Evolutionary conservation across 2,113 vertebrate genomes (phyloP).

Genomic region (Rhea pennata): DNA sequence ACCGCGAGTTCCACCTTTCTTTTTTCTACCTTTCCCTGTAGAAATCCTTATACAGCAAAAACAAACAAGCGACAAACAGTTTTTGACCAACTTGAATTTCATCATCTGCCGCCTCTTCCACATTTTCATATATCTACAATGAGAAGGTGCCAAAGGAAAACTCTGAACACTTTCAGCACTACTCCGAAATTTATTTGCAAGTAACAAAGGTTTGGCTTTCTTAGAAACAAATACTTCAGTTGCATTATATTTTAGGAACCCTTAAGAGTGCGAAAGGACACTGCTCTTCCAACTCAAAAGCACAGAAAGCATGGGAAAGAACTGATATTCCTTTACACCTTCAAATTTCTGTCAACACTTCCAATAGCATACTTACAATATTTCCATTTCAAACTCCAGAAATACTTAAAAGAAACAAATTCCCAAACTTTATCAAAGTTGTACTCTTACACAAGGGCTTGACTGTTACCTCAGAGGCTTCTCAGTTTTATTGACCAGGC

Average conservation of each 20-base stretch:
- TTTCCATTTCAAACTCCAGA: slow-evolving; percentile 39
- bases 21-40: background rate
- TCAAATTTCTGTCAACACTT: slow-evolving; percentile 52
- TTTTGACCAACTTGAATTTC: background rate
- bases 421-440: slow-evolving; percentile 13
- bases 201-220: slow-evolving; percentile 12
- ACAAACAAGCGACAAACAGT: background rate
- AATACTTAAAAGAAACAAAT: slow-evolving; percentile 33
- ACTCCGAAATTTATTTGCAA: background rate
- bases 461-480: background rate
- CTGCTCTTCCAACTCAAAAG: slow-evolving; percentile 19
- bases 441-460: background rate
- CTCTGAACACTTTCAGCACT: background rate
- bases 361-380: background rate
- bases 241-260: slow-evolving; percentile 17
- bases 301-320: slow-evolving; percentile 6
- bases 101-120: background rate
- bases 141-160: slow-evolving; percentile 17
- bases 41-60: background rate
- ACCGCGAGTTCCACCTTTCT: background rate
- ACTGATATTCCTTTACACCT: slow-evolving; percentile 43
- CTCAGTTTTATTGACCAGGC: background rate
- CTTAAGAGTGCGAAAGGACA: background rate
- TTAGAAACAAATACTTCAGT: slow-evolving; percentile 25
- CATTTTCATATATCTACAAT: background rate